phyloP scores from a whole-genome alignment of 2,797 vertebrate species.

The Crocidura indochinensis region DNA sequence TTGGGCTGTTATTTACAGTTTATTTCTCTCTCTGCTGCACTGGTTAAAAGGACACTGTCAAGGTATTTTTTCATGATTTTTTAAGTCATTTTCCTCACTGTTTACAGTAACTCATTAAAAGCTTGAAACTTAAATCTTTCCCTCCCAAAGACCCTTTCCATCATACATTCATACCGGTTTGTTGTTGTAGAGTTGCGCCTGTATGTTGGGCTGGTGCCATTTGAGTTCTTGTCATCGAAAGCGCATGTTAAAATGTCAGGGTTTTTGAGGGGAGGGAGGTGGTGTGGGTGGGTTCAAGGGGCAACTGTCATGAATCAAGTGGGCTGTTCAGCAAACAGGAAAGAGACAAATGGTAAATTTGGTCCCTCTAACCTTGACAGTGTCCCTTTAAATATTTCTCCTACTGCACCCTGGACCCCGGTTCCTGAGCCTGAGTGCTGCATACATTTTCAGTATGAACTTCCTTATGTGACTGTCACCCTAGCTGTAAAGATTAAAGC shows the following conservation, averaged over 20 bases:
- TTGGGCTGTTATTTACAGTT: conserved; percentile 88
- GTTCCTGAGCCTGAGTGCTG: conserved; percentile 74
- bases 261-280: neutral
- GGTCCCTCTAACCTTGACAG: conserved; percentile 85
- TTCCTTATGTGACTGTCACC: conserved; percentile 66
- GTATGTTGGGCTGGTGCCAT: conserved; percentile 85
- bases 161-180: conserved; percentile 84
- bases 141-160: conserved; percentile 80
- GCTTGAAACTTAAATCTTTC: conserved; percentile 82
- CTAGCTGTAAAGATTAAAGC: conserved; percentile 78
- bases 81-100: conserved; percentile 87
- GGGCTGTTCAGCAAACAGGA: conserved; percentile 80
- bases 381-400: conserved; percentile 85
- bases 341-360: conserved; percentile 84
- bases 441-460: conserved; percentile 51
- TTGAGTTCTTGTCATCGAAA: conserved; percentile 84
- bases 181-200: conserved; percentile 84
- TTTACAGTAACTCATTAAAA: conserved; percentile 85
- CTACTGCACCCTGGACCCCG: conserved; percentile 74
- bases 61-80: conserved; percentile 88
- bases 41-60: conserved; percentile 89
- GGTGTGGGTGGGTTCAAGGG: conserved; percentile 70
- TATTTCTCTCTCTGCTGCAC: conserved; percentile 88
- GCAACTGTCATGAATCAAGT: conserved; percentile 73
- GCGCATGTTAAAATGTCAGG: conserved; percentile 78